Evolutionary conservation across 35 echinoderm and acorn worm species (phyloP), one percentile per base, ranked within the genome.

Genomic region (Apostichopus japonicus): DNA sequence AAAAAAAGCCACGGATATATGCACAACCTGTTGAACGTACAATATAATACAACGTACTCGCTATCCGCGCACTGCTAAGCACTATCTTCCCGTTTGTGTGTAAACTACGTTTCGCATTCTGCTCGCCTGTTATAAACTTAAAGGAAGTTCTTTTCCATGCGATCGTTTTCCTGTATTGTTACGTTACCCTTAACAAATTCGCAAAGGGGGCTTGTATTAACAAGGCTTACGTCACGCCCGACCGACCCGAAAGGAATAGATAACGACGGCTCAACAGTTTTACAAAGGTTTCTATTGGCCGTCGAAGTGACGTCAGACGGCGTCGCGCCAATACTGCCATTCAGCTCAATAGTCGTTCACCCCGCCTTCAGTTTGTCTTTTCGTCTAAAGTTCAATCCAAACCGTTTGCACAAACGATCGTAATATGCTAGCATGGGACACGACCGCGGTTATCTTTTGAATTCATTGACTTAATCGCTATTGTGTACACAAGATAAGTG

Each of bases 111-210:
- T 67, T 67, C 63, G 63, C 63, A 67, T 19, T 67, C 63, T 83
- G 44, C 79, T 54, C 51, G 24, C 24, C 79, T 54, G 8, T 33
- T 44, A 54, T 54, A 83, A 83, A 83, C 79, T 83, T 83, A 83
- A 83, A 83, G 79, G 79, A 83, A 83, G 79, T 83, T 83, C 79
- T 54, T 67, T 55, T 55, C 33, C 79, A 83, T 83, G 51, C 79
- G 79, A 83, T 83, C 79, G 79, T 83, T 83, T 83, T 83, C 79
- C 79, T 83, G 79, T 83, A 83, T 83, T 83, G 79, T 83, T 53
- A 24, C 54, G n/a, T 83, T 53, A 33, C 44, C 79, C 51, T 55
- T 52, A 54, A 33, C 9, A 82, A 83, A 55, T 52, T 83, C 79
- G 79, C 79, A 52, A 81, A 67, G 19, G 63, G 79, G 79, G 24